Evolutionary conservation across 2,113 vertebrate genomes (phyloP).

Genomic region (Antechinus stuartii): DNA sequence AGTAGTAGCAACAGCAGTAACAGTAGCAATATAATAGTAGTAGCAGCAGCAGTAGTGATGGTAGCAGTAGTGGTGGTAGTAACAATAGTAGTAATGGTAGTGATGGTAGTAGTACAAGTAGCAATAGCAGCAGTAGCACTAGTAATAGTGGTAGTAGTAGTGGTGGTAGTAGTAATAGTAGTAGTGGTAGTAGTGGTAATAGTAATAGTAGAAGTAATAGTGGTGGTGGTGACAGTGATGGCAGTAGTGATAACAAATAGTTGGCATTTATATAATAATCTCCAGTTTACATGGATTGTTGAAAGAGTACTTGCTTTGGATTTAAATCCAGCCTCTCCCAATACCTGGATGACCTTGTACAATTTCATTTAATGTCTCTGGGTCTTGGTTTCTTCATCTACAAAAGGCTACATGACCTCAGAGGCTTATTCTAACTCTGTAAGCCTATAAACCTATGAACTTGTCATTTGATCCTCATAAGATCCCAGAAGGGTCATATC

Average conservation of each 20-base stretch:
- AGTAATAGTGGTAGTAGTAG: too few species aligned
- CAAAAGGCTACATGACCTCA: not conserved
- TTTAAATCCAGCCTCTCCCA: not conserved
- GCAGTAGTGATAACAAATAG: not conserved
- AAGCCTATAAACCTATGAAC: not conserved
- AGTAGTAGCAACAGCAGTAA: too few species aligned
- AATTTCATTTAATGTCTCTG: not conserved
- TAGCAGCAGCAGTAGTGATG: too few species aligned
- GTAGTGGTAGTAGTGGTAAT: too few species aligned
- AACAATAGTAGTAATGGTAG: too few species aligned
- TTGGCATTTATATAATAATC: not conserved
- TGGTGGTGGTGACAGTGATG: too few species aligned
- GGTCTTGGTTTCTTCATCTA: not conserved
- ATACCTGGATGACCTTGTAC: not conserved
- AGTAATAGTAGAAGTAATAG: too few species aligned
- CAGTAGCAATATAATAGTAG: too few species aligned
- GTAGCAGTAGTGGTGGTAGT: not conserved
- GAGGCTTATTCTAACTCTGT: not conserved
- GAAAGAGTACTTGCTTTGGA: not conserved
- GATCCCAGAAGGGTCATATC: not conserved
- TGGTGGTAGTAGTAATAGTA: too few species aligned
- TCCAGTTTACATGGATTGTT: not conserved
- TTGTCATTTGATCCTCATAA: not conserved
- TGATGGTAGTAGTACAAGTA: too few species aligned
- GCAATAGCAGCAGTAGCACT: not conserved